Percentiles rank a stretch among this genome's conserved stretches.
Evolutionary conservation across 2,888 invertebrate species (phyloP).

Genomic region (Didymodactylos carnosus): DNA sequence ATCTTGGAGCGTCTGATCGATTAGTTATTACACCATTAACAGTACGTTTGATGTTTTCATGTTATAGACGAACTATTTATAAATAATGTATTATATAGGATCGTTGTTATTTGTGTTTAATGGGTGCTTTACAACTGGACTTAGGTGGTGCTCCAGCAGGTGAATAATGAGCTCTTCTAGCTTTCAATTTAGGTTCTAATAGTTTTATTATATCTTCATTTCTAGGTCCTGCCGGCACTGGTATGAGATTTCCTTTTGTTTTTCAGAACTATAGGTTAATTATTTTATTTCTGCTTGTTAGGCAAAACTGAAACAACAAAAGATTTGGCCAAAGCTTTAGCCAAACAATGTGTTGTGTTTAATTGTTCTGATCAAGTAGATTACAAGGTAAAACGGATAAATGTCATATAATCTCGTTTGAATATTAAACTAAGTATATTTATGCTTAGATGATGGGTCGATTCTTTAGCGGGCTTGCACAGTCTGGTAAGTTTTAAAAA

Average conservation of each 20-base stretch:
- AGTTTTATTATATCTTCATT: too few relatives aligned
- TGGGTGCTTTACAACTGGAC: slow-evolving; percentile 70
- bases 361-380: slow-evolving; percentile 64
- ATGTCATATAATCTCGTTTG: not conserved
- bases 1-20: slow-evolving; percentile 34
- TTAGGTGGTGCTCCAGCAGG: slow-evolving; percentile 67
- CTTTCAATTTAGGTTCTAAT: too few relatives aligned
- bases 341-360: slow-evolving; percentile 72
- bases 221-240: slow-evolving; percentile 64
- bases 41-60: slow-evolving; percentile 21
- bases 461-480: slow-evolving; percentile 68
- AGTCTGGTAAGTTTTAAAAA: slow-evolving; percentile 41
- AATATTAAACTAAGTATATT: slow-evolving; percentile 19
- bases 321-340: slow-evolving; percentile 64
- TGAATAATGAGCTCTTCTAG: too few relatives aligned
- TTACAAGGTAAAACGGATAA: slow-evolving; percentile 34
- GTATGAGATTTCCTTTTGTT: too few relatives aligned
- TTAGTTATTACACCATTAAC: slow-evolving; percentile 37
- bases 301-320: too few relatives aligned
- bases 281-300: too few relatives aligned
- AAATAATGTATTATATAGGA: slow-evolving; percentile 19
- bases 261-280: too few relatives aligned
- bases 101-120: slow-evolving; percentile 63
- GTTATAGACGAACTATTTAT: not conserved
- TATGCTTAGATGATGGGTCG: slow-evolving; percentile 62